phyloP scores from a whole-genome alignment of 2,888 invertebrate species.

The Listrodromus nycthemerus region DNA sequence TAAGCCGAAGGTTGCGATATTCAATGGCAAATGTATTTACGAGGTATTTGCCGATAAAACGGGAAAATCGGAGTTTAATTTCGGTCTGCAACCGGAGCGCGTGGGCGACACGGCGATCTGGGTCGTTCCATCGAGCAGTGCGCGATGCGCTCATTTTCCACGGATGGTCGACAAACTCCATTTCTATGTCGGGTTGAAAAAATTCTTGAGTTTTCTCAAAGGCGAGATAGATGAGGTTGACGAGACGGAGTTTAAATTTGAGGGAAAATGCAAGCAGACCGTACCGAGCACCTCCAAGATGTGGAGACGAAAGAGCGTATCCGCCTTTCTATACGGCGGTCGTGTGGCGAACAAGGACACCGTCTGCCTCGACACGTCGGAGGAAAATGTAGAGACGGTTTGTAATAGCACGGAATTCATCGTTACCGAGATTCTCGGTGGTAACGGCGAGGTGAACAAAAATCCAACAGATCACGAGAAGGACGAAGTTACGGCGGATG shows the following conservation, averaged over 20 bases:
- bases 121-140: slow-evolving; percentile 83
- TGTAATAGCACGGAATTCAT: slow-evolving; percentile 75
- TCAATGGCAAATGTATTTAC: slow-evolving; percentile 83
- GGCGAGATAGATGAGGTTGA: slow-evolving; percentile 77
- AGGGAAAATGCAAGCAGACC: slow-evolving; percentile 78
- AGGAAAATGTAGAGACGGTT: slow-evolving; percentile 74
- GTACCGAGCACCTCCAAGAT: slow-evolving; percentile 80
- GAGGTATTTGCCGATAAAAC: slow-evolving; percentile 78
- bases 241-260: slow-evolving; percentile 77
- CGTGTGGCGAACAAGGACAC: slow-evolving; percentile 79
- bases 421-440: slow-evolving; percentile 67
- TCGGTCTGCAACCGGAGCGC: slow-evolving; percentile 79
- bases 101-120: slow-evolving; percentile 79
- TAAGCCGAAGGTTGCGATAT: slow-evolving; percentile 81
- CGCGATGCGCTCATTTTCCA: slow-evolving; percentile 82
- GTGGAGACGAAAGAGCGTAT: slow-evolving; percentile 80
- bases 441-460: slow-evolving; percentile 45
- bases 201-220: slow-evolving; percentile 77
- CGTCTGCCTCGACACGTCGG: slow-evolving; percentile 74
- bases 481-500: not conserved
- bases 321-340: slow-evolving; percentile 79
- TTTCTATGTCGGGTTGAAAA: slow-evolving; percentile 80
- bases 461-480: not conserved
- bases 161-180: slow-evolving; percentile 82
- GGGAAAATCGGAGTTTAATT: slow-evolving; percentile 74